Conservation (phyloP, 2,797 vertebrate species). For the Carduelis carduelis region DNA sequence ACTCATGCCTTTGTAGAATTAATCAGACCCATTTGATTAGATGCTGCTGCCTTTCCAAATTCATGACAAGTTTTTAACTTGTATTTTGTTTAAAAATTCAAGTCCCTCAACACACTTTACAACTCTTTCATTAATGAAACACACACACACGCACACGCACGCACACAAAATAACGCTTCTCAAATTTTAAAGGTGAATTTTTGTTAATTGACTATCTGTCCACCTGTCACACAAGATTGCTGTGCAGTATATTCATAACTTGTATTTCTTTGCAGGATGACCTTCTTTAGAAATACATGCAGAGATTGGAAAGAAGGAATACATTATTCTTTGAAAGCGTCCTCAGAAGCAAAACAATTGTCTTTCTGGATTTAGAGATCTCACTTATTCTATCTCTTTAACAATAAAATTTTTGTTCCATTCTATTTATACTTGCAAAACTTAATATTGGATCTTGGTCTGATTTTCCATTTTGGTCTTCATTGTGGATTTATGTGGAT, state of each 20-base stretch:
- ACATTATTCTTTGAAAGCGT: not conserved
- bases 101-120: not conserved
- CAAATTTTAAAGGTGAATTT: not conserved
- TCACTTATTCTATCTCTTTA: not conserved
- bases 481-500: not conserved
- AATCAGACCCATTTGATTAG: not conserved
- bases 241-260: not conserved
- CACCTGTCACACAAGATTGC: not conserved
- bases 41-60: not conserved
- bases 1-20: not conserved
- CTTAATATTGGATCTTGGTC: not conserved
- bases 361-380: not conserved
- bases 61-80: not conserved
- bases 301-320: not conserved
- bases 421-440: not conserved
- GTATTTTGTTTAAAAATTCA: not conserved
- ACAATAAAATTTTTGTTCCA: not conserved
- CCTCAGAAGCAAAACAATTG: not conserved
- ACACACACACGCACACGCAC: too few species aligned
- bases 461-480: not conserved
- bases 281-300: not conserved
- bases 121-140: not conserved
- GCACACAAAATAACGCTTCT: accelerated
- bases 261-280: not conserved
- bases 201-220: not conserved